phyloP scores from a whole-genome alignment of 2,888 invertebrate species.

The Catocala nupta region DNA sequence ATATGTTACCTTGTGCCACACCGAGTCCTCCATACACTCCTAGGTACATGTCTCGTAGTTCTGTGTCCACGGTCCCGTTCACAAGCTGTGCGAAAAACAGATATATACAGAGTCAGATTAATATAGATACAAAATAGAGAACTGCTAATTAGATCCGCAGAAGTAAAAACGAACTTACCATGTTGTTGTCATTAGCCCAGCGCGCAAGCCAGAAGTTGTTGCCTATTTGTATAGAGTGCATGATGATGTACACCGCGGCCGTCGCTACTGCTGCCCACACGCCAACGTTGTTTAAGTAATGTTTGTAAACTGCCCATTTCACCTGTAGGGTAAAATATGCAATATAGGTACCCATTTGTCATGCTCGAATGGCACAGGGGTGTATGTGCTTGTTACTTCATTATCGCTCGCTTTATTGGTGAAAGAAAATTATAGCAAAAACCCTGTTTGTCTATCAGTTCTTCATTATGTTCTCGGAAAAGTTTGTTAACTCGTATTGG shows the following conservation, averaged over 20 bases:
- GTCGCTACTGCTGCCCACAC: slow-evolving; percentile 91
- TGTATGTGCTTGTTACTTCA: too few relatives aligned
- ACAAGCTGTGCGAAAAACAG: slow-evolving; percentile 60
- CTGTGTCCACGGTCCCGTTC: slow-evolving; percentile 86
- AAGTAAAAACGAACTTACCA: slow-evolving; percentile 58
- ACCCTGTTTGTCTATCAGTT: too few relatives aligned
- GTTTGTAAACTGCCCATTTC: slow-evolving; percentile 94
- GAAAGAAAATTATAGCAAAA: too few relatives aligned
- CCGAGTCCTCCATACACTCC: slow-evolving; percentile 96
- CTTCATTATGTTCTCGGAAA: too few relatives aligned
- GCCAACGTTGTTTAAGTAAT: slow-evolving; percentile 95
- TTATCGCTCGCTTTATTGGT: too few relatives aligned
- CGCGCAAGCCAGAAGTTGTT: slow-evolving; percentile 94
- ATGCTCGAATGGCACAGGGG: too few relatives aligned
- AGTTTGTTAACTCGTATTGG: too few relatives aligned
- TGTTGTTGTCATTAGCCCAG: slow-evolving; percentile 91
- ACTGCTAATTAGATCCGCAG: too few relatives aligned
- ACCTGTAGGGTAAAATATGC: slow-evolving; percentile 85
- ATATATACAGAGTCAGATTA: background rate
- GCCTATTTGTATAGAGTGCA: slow-evolving; percentile 94
- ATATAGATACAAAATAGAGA: too few relatives aligned
- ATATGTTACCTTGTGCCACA: slow-evolving; percentile 93
- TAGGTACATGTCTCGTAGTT: slow-evolving; percentile 92
- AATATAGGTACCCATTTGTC: too few relatives aligned
- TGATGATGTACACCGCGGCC: slow-evolving; percentile 92